Percentiles rank a stretch among this genome's conserved stretches.
Evolutionary conservation across 2,888 invertebrate genomes (phyloP).

Genomic region (Pristionchus arcanus): DNA sequence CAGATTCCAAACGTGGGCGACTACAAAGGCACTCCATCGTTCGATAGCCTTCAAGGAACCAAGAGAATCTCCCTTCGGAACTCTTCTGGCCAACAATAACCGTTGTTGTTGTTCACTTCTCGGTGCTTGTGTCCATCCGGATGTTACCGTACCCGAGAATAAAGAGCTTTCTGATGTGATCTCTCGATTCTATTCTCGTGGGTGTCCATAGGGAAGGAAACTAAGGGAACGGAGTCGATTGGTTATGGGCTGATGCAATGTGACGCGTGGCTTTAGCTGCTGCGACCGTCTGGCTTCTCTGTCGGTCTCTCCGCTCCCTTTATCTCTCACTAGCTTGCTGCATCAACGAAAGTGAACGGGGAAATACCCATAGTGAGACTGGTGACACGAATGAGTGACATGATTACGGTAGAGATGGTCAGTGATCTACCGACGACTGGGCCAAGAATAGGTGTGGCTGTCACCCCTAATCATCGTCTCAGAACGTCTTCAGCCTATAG

Average conservation of each 20-base stretch:
- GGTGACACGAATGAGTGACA: neutral
- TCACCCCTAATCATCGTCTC: slow-evolving; percentile 5
- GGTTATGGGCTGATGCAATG: slow-evolving; percentile 8
- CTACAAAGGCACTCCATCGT: slow-evolving; percentile 42
- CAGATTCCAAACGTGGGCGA: neutral
- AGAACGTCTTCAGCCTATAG: neutral
- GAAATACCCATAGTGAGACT: slow-evolving; percentile 20
- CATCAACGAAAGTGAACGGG: slow-evolving; percentile 7
- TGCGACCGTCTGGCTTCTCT: slow-evolving; percentile 32
- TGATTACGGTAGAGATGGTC: neutral
- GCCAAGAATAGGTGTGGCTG: neutral
- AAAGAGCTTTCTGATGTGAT: slow-evolving; percentile 15
- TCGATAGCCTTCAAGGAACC: neutral
- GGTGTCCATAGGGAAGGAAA: too few relatives aligned
- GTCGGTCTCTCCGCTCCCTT: neutral
- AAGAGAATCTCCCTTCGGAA: neutral
- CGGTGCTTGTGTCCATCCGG: neutral
- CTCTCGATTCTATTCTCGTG: neutral
- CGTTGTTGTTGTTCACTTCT: neutral
- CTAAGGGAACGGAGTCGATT: neutral
- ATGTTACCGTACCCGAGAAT: slow-evolving; percentile 9
- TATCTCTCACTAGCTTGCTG: neutral
- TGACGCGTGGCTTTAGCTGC: neutral
- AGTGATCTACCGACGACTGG: slow-evolving; percentile 12
- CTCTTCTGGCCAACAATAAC: neutral